These are phyloP conservation scores for Otolemur crassicaudatus DNA, from an alignment of 2,797 vertebrate genomes.

Conservation along the genomic window DNA sequence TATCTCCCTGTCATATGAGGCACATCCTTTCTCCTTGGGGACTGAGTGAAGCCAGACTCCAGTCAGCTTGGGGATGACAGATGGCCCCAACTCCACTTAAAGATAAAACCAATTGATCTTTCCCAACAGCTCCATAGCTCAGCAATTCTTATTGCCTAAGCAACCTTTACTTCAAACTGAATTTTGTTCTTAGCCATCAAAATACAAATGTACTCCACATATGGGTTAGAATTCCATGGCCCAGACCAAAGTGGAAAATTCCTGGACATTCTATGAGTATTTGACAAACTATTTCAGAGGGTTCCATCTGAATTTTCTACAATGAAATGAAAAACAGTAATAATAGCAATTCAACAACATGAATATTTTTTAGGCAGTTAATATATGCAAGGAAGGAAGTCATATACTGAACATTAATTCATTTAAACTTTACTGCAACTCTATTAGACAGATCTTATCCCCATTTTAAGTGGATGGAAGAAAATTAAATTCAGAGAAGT, in stretches of 20 bases:
- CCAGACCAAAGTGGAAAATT: neutral
- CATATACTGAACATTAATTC: neutral
- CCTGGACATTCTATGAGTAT: neutral
- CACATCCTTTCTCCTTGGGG: neutral
- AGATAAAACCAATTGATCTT: neutral
- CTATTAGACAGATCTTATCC: neutral
- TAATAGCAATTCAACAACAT: neutral
- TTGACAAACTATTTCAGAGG: neutral
- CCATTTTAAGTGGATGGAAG: slow-evolving; percentile 25
- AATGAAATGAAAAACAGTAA: neutral
- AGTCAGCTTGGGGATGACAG: neutral
- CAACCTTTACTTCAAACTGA: neutral
- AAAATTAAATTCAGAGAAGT: neutral
- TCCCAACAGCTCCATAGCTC: neutral
- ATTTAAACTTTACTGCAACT: neutral
- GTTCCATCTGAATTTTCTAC: neutral
- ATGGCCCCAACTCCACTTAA: neutral
- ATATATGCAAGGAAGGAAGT: neutral
- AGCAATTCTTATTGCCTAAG: neutral
- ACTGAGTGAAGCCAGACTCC: neutral
- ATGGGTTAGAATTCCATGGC: neutral
- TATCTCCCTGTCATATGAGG: neutral
- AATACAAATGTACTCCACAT: neutral
- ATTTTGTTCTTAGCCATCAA: neutral
- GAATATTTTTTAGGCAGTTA: neutral